Evolutionary conservation across 1,140 invertebrate genomes (phyloP).

Genomic region (Euwallacea similis): DNA sequence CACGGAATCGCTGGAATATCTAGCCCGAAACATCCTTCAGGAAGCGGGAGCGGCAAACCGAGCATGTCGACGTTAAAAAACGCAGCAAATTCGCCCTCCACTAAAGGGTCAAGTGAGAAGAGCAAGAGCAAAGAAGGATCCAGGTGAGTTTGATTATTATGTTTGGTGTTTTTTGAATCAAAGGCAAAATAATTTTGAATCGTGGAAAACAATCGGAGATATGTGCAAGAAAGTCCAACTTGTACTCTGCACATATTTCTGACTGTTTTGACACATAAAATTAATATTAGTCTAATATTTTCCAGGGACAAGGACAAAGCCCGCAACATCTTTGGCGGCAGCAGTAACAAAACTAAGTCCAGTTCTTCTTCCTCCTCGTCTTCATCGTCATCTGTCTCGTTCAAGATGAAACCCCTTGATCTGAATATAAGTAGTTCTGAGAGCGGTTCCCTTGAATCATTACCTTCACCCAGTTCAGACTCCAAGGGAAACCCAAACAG

Average conservation of each 20-base stretch:
- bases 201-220: no score
- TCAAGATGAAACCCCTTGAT: conserved; percentile 71
- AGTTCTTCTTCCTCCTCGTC: conserved; percentile 43
- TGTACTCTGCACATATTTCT: no score
- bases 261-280: no score
- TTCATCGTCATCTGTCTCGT: conserved; percentile 52
- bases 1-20: conserved; percentile 58
- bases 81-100: conserved; percentile 66
- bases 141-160: conserved; percentile 1
- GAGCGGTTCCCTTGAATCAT: conserved; percentile 44
- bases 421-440: conserved; percentile 53
- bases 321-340: conserved; percentile 49
- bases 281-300: no score
- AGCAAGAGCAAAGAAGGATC: conserved; percentile 55
- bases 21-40: conserved; percentile 67
- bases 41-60: conserved; percentile 76
- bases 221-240: no score
- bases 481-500: conserved; percentile 40
- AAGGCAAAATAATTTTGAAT: no score
- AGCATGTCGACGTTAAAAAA: conserved; percentile 87
- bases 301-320: conserved; percentile 66
- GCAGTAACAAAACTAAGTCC: conserved; percentile 69
- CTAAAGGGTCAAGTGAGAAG: conserved; percentile 53
- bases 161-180: no score
- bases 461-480: conserved; percentile 62